Evolutionary conservation across 2,797 vertebrate species (phyloP), one percentile per base, ranked within the genome.

Genomic region (Xenops minutus): DNA sequence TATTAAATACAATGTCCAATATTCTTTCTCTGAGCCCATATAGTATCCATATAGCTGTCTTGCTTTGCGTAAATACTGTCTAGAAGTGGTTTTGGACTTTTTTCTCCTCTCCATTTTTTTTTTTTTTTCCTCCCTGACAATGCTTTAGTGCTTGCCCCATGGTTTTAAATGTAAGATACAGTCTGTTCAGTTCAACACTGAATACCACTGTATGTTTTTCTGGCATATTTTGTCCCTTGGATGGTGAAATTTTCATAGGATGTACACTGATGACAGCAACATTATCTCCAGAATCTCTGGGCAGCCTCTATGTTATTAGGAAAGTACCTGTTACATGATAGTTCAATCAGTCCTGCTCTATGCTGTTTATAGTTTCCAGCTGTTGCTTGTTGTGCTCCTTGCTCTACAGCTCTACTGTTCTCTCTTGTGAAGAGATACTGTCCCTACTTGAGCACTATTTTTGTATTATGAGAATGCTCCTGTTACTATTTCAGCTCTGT

Each of bases 401-500:
- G 22, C 49, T 89, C n/a, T 62, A 36, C 30, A 84, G 77, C 32
- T 93, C 72, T 67, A 20, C 61, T 77, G 16, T 77, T 96, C 56
- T 79, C 30, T 36, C 29, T 69, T 69, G 72, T 84, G 66, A 88
- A 88, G 46, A 85, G 48, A 62, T 74, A 41, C 21, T 87, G 4
- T 91, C 51, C 49, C 39, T 86, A 36, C 27, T 56, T 59, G 66
- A 91, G 44, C 17, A 17, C 68, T 94, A 66, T 88, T 95, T 95
- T 81, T 94, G 34, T 81, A 15, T 78, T 89, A 80, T 78, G 81
- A 83, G 61, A 43, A 64, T 52, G 22, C 21, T 89, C 36, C 37
- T 71, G 46, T 78, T 92, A 58, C 76, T 94, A 75, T 96, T 95
- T 96, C 68, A 39, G 72, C 78, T 94, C 79, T 75, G 29, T 91